Conservation (phyloP, 2,797 vertebrate genomes). For the Loris lydekkerianus region DNA sequence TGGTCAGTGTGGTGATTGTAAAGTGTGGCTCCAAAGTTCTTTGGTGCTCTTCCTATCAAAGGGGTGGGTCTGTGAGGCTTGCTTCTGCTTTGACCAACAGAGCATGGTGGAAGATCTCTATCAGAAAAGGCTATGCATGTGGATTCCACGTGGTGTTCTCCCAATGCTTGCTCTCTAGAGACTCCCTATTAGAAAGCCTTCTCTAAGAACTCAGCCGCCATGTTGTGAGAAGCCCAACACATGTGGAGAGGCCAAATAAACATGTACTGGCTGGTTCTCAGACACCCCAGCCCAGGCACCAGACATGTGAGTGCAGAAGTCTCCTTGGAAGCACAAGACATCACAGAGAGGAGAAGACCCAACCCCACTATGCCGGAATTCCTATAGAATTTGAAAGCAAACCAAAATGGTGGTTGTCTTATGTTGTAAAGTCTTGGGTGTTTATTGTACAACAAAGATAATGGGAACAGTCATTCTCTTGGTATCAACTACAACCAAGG, state of each 20-base stretch:
- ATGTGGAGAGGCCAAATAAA: fast-evolving
- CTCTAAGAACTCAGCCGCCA: not conserved
- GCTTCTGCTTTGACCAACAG: not conserved
- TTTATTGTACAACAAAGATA: not conserved
- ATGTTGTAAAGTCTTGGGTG: not conserved
- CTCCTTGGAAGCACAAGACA: not conserved
- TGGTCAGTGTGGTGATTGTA: not conserved
- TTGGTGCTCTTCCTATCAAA: not conserved
- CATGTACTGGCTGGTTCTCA: not conserved
- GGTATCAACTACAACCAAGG: not conserved
- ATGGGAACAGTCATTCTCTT: not conserved
- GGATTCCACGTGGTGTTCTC: not conserved
- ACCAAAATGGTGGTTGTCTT: not conserved
- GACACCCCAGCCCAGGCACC: not conserved
- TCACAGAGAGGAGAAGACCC: not conserved
- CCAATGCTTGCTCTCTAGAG: not conserved
- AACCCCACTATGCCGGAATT: not conserved
- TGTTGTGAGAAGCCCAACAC: not conserved
- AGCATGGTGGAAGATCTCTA: not conserved
- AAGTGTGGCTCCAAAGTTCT: not conserved
- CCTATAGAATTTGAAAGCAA: not conserved
- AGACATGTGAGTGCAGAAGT: not conserved
- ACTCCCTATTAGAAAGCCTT: not conserved
- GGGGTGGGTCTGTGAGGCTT: not conserved
- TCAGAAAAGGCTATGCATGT: not conserved